Conservation (phyloP, 2,888 invertebrate genomes). For the Lithodes maja region DNA sequence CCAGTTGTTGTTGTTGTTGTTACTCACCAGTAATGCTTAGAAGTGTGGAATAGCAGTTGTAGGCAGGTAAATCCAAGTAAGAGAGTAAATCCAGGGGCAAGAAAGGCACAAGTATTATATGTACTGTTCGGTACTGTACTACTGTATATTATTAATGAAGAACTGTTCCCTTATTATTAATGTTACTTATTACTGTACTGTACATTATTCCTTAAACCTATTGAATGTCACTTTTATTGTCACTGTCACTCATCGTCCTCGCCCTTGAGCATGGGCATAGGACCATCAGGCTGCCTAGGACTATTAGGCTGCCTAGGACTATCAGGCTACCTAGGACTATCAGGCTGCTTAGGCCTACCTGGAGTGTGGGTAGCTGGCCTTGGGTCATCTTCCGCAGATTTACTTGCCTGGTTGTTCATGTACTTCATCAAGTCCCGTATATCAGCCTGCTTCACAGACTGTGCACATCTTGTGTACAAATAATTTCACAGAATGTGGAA, state of each 20-base stretch:
- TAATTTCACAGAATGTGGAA: constrained; percentile 19
- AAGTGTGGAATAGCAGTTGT: no score
- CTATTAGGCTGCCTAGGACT: neutral
- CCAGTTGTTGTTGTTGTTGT: no score
- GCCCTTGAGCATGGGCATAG: neutral
- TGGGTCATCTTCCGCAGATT: neutral
- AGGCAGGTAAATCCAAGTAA: no score
- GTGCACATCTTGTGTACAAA: neutral
- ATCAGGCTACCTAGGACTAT: neutral
- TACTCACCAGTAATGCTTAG: no score
- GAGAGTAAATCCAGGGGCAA: no score
- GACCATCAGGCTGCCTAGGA: neutral
- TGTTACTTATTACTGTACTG: neutral
- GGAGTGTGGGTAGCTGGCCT: neutral
- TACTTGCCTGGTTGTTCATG: constrained; percentile 4
- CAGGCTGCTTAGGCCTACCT: neutral
- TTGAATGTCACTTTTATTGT: neutral
- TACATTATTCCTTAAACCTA: neutral
- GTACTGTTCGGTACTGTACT: no score
- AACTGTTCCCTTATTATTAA: no score
- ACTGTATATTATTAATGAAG: no score
- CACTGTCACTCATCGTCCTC: neutral
- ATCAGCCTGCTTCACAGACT: constrained; percentile 13
- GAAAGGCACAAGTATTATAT: no score
- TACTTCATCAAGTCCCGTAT: neutral